A percentile compares a stretch with the other conserved stretches of the same genome.
Evolutionary conservation across 2,113 vertebrate genomes (phyloP).

Genomic region (Nibea albiflora): DNA sequence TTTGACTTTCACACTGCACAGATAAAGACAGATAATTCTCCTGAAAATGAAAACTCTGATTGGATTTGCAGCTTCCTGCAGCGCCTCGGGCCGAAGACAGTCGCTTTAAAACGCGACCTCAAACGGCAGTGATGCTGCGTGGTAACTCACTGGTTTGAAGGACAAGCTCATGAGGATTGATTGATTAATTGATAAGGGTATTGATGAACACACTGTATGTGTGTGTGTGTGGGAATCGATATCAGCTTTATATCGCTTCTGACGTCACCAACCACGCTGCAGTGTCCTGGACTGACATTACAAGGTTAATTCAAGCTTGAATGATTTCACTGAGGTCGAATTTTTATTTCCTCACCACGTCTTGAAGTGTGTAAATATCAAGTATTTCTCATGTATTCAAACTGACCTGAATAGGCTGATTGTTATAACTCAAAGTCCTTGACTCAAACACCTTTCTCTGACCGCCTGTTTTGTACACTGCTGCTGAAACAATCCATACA

Average conservation of each 20-base stretch:
- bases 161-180: slow-evolving; percentile 58
- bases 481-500: slow-evolving; percentile 11
- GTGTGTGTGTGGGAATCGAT: slow-evolving; percentile 52
- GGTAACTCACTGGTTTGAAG: slow-evolving; percentile 43
- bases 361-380: background rate
- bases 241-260: background rate
- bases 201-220: slow-evolving; percentile 48
- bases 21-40: background rate
- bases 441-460: background rate
- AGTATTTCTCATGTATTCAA: background rate
- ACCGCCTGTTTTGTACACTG: background rate
- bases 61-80: background rate
- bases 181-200: slow-evolving; percentile 56
- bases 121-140: background rate
- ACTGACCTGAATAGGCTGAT: background rate
- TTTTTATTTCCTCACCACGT: background rate
- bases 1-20: background rate
- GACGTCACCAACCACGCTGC: background rate
- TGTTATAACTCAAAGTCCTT: background rate
- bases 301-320: slow-evolving; percentile 14
- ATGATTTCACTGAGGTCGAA: background rate
- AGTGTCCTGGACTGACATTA: background rate
- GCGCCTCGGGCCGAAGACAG: background rate
- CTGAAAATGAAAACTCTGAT: background rate
- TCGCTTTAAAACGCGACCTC: background rate